Conservation (phyloP, 64 coral and sea anemone species). For the Dendronephthya gigantea region DNA sequence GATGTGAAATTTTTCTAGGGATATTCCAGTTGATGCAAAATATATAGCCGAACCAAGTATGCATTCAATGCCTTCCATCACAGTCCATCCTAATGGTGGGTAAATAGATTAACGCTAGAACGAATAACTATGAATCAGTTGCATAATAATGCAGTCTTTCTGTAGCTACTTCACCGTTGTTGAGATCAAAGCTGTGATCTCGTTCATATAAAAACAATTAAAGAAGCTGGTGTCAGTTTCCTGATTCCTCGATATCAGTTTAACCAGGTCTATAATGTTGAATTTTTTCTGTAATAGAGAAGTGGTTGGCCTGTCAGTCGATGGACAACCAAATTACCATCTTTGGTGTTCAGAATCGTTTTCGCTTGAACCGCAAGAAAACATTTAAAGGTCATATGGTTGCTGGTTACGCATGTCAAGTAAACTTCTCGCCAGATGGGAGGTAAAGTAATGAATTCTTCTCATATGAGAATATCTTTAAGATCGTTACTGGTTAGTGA, state of each 20-base stretch:
- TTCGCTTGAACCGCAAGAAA: conserved; percentile 92
- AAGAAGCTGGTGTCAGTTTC: too few species aligned
- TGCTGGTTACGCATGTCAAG: conserved; percentile 86
- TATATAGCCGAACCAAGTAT: conserved; percentile 96
- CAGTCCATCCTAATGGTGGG: conserved; percentile 90
- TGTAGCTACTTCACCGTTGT: too few species aligned
- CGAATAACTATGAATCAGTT: too few species aligned
- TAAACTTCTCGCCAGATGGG: conserved; percentile 85
- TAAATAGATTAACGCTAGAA: too few species aligned
- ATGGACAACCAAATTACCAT: conserved; percentile 99
- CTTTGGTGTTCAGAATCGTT: conserved; percentile 89
- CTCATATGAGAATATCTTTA: neutral
- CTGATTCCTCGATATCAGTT: too few species aligned
- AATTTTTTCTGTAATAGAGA: conserved; percentile 44
- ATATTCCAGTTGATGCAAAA: conserved; percentile 89
- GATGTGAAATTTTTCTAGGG: conserved; percentile 35
- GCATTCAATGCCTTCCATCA: conserved; percentile 89
- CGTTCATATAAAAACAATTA: too few species aligned
- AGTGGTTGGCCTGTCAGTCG: conserved; percentile 94
- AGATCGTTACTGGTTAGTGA: neutral
- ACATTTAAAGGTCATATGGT: conserved; percentile 99
- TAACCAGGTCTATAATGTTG: too few species aligned
- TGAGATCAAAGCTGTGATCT: too few species aligned
- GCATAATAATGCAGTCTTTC: too few species aligned
- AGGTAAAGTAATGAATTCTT: conserved; percentile 26